Base-by-base conservation (phyloP, 2,797 vertebrate species). In the Echeneis naucrates region DNA sequence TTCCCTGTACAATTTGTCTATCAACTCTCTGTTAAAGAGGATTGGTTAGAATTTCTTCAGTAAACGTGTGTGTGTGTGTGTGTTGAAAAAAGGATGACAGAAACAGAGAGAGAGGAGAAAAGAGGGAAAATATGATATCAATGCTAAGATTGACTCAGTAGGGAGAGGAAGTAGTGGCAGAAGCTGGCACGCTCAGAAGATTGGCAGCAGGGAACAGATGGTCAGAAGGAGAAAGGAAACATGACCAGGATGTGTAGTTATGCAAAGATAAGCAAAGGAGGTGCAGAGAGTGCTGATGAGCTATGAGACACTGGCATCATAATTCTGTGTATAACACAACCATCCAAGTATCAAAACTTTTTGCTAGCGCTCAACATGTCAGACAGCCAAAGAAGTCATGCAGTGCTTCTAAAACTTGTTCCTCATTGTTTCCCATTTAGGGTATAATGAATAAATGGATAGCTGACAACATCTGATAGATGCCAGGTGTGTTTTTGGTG, bases 141-240 rank as follows among this genome's bases (percentile, higher is more conserved):
- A 89, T 82, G 78, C 80, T 69, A 72, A 85, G 82, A 90, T 86
- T 78, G 82, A 73, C 80, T 88, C 82, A 66, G 75, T 72, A 23
- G 80, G 87, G 85, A 75, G 84, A 74, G 83, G 86, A 82, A 83
- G 86, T 85, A 78, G 90, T 78, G 81, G 78, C 82, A 87, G 73
- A 81, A 78, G 79, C 81, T 93, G 92, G 91, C 91, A 92, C 76
- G 26, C 84, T 82, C 74, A 56, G 81, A 87, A 92, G 87, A 94
- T 93, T 93, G 93, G 92, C 92, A 92, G 88, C 83, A 63, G 81
- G 78, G 89, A 94, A 93, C 93, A 95, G 94, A 95, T 94, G 93
- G 93, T 92, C 89, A 89, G 89, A 90, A 92, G 92, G 89, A 91
- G 87, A 91, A 90, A 90, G 89, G 86, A 92, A 91, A 89, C 87